Base-by-base conservation (phyloP, 1,140 invertebrate genomes). In the Drosophila burlai region DNA sequence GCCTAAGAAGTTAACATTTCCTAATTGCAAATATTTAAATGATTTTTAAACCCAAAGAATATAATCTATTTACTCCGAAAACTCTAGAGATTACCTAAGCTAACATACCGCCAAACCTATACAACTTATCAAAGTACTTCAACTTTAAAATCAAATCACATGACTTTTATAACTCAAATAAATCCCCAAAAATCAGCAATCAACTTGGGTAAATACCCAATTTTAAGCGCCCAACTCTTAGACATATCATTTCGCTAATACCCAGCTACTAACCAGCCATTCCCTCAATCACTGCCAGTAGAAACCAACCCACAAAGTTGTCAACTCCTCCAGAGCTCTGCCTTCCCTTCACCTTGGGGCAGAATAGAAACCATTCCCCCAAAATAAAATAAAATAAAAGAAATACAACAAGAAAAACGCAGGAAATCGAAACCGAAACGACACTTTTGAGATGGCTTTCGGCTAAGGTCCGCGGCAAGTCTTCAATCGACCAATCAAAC, bases 401-500 rank as follows among this genome's bases (percentile, higher is more conserved):
- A 21, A 11, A 45, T 4, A 11, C 4, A 45, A 58, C 0, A 34
- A 26, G 4, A 3, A 34, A 13, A 13, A 38, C 15, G 29, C n/a
- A 11, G 16, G 18, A 24, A 55, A 54, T 6, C 38, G 38, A 63
- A 69, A 61, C 63, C 52, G 31, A 55, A 57, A 57, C 80, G 75
- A 52, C 68, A 76, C 64, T 84, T 87, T 87, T 78, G 62, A 81
- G 84, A 89, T 90, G 84, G 72, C 77, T 89, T 87, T 89, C 81
- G 67, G 84, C 77, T 84, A 63, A 74, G 34, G 36, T 58, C 13
- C 13, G 76, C 83, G 82, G 78, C 58, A 71, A 50, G 52, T 79
- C 83, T 71, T 85, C 83, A 85, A 85, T 85, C 76, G 75, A 89
- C 81, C 84, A 87, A 87, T 87, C 77, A 84, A 81, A 89, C 64